Conservation (phyloP, 2,113 vertebrate genomes). For the Phrynocephalus versicolor region DNA sequence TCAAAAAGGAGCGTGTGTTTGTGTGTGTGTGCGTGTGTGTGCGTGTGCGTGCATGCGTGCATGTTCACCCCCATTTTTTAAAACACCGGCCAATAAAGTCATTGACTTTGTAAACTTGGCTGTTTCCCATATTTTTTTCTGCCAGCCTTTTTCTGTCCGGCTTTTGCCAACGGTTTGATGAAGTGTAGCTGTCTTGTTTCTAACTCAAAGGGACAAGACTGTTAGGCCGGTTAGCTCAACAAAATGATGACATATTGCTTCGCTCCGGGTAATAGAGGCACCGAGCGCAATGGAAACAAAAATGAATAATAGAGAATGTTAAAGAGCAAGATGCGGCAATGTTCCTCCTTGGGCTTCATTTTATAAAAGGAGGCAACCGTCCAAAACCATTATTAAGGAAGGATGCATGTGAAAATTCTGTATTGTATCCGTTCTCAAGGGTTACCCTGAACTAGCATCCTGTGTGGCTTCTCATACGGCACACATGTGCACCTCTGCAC, state of each 20-base stretch:
- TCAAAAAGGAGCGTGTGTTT: slow-evolving; percentile 24
- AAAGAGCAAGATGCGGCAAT: slow-evolving; percentile 12
- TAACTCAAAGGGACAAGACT: slow-evolving; percentile 51
- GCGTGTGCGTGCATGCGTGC: slow-evolving; percentile 35
- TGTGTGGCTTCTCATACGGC: neutral
- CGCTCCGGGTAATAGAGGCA: slow-evolving; percentile 55
- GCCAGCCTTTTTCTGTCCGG: slow-evolving; percentile 36
- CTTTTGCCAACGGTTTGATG: slow-evolving; percentile 33
- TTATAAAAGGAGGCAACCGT: slow-evolving; percentile 28
- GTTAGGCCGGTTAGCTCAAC: slow-evolving; percentile 61
- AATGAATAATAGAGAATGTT: slow-evolving; percentile 59
- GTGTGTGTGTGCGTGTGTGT: slow-evolving; percentile 10
- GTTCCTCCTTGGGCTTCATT: slow-evolving; percentile 34
- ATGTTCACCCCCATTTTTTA: neutral
- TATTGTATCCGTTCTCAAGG: slow-evolving; percentile 21
- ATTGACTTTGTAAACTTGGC: slow-evolving; percentile 28
- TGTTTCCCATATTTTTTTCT: slow-evolving; percentile 39
- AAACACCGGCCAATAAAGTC: neutral
- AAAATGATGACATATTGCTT: slow-evolving; percentile 67
- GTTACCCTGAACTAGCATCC: neutral
- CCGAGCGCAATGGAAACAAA: slow-evolving; percentile 38
- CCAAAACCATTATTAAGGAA: neutral
- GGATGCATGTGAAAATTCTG: neutral
- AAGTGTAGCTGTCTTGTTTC: slow-evolving; percentile 41
- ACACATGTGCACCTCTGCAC: too few relatives aligned